Conservation (phyloP, 2,888 invertebrate species). For the Diachrysia chrysitis region DNA sequence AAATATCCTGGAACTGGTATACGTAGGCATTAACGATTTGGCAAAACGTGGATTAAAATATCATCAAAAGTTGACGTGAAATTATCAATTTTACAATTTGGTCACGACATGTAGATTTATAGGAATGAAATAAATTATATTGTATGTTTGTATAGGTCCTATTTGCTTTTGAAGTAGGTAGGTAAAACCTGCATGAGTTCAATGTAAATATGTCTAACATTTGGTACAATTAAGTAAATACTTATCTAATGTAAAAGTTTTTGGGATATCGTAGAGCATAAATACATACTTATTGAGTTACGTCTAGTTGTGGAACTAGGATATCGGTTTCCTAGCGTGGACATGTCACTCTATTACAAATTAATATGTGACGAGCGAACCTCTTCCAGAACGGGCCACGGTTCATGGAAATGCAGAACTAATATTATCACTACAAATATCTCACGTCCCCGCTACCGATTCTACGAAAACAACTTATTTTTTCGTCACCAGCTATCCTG, state of each 20-base stretch:
- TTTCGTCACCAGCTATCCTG: slow-evolving; percentile 68
- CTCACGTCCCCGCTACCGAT: slow-evolving; percentile 78
- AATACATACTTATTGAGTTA: neutral
- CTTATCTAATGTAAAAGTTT: no score
- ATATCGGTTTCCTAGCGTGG: slow-evolving; percentile 43
- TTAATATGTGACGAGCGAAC: slow-evolving; percentile 76
- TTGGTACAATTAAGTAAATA: no score
- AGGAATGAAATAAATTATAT: neutral
- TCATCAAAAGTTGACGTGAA: no score
- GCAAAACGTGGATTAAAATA: no score
- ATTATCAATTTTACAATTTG: no score
- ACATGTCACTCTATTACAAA: slow-evolving; percentile 76
- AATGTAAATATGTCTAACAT: no score
- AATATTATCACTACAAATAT: slow-evolving; percentile 86
- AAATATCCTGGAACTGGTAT: neutral
- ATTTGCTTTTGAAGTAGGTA: no score
- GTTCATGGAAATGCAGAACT: slow-evolving; percentile 81
- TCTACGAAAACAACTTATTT: slow-evolving; percentile 76
- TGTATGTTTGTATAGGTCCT: neutral
- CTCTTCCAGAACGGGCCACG: slow-evolving; percentile 67
- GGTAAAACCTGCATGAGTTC: no score
- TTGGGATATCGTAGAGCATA: neutral
- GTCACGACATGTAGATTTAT: no score
- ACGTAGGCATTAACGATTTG: no score
- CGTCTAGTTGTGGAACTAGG: slow-evolving; percentile 55